Base-by-base conservation (phyloP, 2,113 vertebrate species). In the Pavo muticus region DNA sequence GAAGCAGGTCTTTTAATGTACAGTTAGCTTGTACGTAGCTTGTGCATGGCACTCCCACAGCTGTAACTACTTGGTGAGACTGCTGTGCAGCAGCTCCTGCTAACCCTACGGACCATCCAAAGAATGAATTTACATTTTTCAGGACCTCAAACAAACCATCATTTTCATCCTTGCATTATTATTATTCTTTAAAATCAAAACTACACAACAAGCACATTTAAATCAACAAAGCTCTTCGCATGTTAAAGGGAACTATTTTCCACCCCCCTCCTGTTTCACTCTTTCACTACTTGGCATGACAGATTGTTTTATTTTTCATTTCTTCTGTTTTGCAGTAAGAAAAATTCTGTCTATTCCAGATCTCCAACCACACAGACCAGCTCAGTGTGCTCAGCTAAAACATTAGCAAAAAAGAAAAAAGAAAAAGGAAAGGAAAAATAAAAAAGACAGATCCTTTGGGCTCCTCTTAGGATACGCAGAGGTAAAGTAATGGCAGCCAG, bases 321-420 rank as follows among this genome's bases (percentile, higher is more conserved):
- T 76, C 84, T 91, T 93, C 89, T 94, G 81, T 87, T 93, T 83
- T 88, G 69, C 52, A 88, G 47, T 44, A 91, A 77, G 85, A 93
- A 87, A 95, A 95, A 73, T 42, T n/a, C 45, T 77, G 39, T 32
- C 21, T n/a, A 52, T 32, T 64, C 54, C 90, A 95, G 90, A 83
- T n/a, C 76, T 95, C 75, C 37, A 92, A 90, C 68, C 93, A 90
- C 90, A 77, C 16, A 45, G 56, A 44, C 39, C 57, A 74, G 64
- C 44, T 68, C 90, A 69, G 52, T 57, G 25, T 29, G 40, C 50
- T 92, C 91, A 90, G 71, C 75, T 30, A 71, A 80, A 92, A 68
- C 4, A 42, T 9, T 4, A 54, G 14, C 25, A 35, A 30, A 29
- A 32, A 17, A 12, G 7, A 4, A 52, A 15, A 9, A 14, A 21